Conservation (phyloP, 1,140 invertebrate genomes). For the Laupala kohalensis region DNA sequence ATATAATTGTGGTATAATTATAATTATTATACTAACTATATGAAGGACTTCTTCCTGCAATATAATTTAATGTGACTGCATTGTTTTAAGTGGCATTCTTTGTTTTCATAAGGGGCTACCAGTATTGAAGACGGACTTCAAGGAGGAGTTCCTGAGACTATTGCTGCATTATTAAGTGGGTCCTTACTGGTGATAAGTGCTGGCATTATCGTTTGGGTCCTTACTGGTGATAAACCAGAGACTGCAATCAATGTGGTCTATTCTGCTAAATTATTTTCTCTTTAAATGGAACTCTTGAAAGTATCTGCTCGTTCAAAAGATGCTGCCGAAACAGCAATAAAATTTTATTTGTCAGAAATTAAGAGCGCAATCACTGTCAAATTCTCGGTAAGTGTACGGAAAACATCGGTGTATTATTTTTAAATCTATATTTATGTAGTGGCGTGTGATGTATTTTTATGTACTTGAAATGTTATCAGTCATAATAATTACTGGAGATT, state of each 20-base stretch:
- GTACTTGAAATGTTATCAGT: no score
- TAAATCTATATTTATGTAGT: no score
- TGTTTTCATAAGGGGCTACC: conserved; percentile 47
- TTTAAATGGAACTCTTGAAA: conserved; percentile 66
- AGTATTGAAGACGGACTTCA: conserved; percentile 92
- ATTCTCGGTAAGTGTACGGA: neutral
- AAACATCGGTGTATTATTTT: neutral
- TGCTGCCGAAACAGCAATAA: conserved; percentile 67
- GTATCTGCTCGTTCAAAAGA: conserved; percentile 73
- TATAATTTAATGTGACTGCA: neutral
- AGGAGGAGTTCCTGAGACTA: conserved; percentile 79
- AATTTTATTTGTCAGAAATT: conserved; percentile 52
- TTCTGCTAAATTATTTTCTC: conserved; percentile 80
- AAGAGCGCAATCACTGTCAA: conserved; percentile 26
- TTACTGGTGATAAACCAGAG: conserved; percentile 95
- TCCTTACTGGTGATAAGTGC: no score
- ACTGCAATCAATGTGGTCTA: conserved; percentile 95
- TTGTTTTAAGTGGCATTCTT: neutral
- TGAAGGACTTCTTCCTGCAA: neutral
- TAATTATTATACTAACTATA: no score
- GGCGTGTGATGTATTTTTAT: no score
- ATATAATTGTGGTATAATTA: neutral
- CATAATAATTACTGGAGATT: no score
- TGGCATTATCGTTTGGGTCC: conserved; percentile 88
- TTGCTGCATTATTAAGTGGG: conserved; percentile 68